Percentiles rank a stretch among this genome's conserved stretches.
Evolutionary conservation across 2,888 invertebrate species (phyloP).

Genomic region (Drosophila paucipuncta): DNA sequence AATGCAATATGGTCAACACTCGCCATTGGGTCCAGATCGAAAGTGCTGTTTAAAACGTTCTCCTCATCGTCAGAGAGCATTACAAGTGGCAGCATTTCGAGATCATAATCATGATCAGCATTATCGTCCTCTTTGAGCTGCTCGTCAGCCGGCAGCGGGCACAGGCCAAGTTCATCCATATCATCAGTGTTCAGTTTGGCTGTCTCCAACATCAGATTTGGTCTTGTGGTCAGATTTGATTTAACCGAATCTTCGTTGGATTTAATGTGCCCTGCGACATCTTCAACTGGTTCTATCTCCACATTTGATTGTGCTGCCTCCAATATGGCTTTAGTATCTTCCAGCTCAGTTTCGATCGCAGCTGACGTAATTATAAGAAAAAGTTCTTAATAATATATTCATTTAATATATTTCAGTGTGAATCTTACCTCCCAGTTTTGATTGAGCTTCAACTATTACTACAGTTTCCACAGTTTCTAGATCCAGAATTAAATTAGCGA

Average conservation of each 20-base stretch:
- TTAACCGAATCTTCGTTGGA: not conserved
- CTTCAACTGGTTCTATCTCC: too few species aligned
- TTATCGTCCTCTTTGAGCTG: constrained; percentile 1
- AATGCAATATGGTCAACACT: not conserved
- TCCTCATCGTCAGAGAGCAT: constrained; percentile 57
- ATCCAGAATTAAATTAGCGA: not conserved
- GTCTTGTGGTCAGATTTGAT: not conserved
- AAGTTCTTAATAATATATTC: not conserved
- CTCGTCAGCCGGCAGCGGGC: constrained; percentile 45
- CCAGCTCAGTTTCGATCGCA: not conserved
- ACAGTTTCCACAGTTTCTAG: not conserved
- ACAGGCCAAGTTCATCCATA: constrained; percentile 69
- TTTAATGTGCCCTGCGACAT: not conserved
- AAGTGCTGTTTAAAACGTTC: constrained; percentile 13
- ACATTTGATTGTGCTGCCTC: not conserved
- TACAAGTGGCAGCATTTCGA: constrained; percentile 72
- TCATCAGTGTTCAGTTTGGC: constrained; percentile 13
- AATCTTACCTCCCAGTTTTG: not conserved
- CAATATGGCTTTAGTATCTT: not conserved
- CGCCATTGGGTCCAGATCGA: constrained; percentile 31
- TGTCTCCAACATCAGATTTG: not conserved
- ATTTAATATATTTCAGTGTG: not conserved
- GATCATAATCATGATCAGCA: constrained; percentile 9
- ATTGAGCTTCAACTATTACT: not conserved
- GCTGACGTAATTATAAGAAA: not conserved